Conservation (phyloP, 2,113 vertebrate species). For the Platysteira castanea region DNA sequence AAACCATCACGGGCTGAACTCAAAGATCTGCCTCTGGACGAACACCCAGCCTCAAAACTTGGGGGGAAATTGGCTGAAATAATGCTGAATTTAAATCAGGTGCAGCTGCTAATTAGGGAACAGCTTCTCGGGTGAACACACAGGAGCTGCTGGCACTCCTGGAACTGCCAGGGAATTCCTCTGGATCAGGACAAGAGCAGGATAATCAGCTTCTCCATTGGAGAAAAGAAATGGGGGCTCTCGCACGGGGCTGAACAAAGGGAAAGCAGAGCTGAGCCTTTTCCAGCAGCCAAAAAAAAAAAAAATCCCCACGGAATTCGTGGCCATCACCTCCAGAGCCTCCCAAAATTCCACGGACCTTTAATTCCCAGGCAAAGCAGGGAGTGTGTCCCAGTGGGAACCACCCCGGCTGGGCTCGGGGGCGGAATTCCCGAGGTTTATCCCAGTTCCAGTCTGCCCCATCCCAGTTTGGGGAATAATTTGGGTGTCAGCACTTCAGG, state of each 20-base stretch:
- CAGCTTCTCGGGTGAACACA: not conserved
- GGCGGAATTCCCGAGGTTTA: not conserved
- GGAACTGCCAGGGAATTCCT: not conserved
- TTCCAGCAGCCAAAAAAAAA: not conserved
- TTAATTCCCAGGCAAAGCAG: not conserved
- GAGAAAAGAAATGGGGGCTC: conserved; percentile 3
- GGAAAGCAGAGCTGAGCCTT: not conserved
- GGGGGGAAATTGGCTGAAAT: not conserved
- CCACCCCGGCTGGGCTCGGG: not conserved
- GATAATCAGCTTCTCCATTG: conserved; percentile 8
- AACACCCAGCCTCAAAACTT: not conserved
- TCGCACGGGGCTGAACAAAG: not conserved
- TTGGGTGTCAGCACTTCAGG: rapidly evolving
- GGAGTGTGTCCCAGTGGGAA: not conserved
- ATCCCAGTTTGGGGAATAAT: not conserved
- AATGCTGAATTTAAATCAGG: not conserved
- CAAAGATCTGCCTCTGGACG: not conserved
- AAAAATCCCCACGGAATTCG: rapidly evolving
- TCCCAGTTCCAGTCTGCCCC: rapidly evolving
- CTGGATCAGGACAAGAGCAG: not conserved
- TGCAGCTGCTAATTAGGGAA: not conserved
- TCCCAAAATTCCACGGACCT: not conserved
- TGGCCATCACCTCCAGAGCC: not conserved
- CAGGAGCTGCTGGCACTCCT: not conserved
- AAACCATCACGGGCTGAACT: not conserved